Base-by-base conservation (phyloP, 2,797 vertebrate species). In the Natrix natrix region DNA sequence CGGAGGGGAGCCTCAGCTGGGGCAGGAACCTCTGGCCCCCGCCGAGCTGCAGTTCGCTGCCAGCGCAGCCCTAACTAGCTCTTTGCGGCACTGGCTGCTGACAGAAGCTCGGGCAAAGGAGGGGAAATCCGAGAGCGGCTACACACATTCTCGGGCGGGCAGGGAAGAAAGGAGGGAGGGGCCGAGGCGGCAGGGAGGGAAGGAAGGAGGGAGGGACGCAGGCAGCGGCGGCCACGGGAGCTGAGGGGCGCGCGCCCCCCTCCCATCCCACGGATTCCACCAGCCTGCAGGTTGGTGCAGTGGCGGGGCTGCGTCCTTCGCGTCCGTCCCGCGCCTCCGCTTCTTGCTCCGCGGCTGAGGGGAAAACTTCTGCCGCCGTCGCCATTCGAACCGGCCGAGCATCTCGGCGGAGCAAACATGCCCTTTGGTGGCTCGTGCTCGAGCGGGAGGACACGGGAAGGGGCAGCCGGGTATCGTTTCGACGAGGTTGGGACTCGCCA, bases 221-320 rank as follows among this genome's bases (percentile, higher is more conserved):
- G 13, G 91, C 91, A 90, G 91, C 54, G 92, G 93, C 92, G 91
- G n/a, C 87, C 0, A 78, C 26, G 6, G 32, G 1, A 54, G 55
- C 37, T 74, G 60, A 22, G 74, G 60, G 87, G 90, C 22, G 63
- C 28, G 88, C 89, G 48, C 57, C 56, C 52, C 52, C 92, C 89
- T 92, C 94, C 86, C 93, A 10, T 43, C 52, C 92, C 61, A 48
- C 12, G 4, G 55, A 91, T 88, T 32, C 94, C 63, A 95, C 93
- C 94, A 56, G 96, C 95, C 93, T 37, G 95, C 97, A 96, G 97
- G 97, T 96, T 97, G 97, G 97, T 92, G 97, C 97, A 98, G 96
- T 97, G 96, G 91, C 93, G 94, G 93, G 94, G 96, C 96, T 93
- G 83, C 61, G 61, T 37, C 86, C 61, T 56, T n/a, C 83, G 14